A percentile compares a stretch with the other conserved stretches of the same genome.
Conservation (phyloP, 2,888 invertebrate genomes). For the Gordius sp. region DNA sequence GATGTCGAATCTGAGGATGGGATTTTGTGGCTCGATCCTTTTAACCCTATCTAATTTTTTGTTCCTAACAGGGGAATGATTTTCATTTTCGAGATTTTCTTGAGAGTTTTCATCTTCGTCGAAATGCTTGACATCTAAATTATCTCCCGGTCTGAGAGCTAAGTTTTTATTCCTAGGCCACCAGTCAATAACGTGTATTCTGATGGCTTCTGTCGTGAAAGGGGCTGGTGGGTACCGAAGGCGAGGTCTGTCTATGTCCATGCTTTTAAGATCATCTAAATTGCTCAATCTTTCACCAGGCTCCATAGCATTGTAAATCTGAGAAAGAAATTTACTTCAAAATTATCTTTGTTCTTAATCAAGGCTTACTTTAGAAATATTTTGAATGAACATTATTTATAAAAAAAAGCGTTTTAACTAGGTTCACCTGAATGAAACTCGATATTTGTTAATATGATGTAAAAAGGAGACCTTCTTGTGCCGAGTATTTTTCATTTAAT, state of each 20-base stretch:
- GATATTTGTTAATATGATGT: too few relatives aligned
- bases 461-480: too few relatives aligned
- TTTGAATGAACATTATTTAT: too few relatives aligned
- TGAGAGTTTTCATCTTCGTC: background rate
- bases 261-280: background rate
- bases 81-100: background rate
- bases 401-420: too few relatives aligned
- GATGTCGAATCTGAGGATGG: background rate
- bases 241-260: background rate
- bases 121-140: background rate
- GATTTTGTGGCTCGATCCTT: background rate
- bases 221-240: background rate
- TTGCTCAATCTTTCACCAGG: background rate
- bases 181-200: constrained; percentile 9
- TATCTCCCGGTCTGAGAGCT: background rate
- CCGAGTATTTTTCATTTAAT: too few relatives aligned
- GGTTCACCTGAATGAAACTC: too few relatives aligned
- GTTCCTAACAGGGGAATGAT: background rate
- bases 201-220: constrained; percentile 4
- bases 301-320: background rate
- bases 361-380: too few relatives aligned
- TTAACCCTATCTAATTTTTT: background rate
- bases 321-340: too few relatives aligned
- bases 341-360: too few relatives aligned
- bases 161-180: background rate